phyloP scores from a whole-genome alignment of 1,140 invertebrate species.

The Pseudomyrmex concolor region DNA sequence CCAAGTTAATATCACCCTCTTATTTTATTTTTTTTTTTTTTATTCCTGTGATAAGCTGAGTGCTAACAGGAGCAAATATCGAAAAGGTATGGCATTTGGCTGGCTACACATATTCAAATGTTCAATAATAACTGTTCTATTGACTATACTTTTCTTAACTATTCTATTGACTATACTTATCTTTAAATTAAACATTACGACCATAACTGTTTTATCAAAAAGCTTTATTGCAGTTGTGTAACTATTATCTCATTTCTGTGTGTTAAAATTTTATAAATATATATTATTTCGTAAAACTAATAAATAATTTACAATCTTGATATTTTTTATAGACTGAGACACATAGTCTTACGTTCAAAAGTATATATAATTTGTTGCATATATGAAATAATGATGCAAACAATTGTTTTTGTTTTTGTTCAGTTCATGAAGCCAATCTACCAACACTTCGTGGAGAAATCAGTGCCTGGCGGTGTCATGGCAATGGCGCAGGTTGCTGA shows the following conservation, averaged over 20 bases:
- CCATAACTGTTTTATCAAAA: neutral
- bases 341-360: neutral
- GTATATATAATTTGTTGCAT: constrained; percentile 4
- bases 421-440: constrained; percentile 93
- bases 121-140: constrained; percentile 29
- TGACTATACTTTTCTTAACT: neutral
- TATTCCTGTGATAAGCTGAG: constrained; percentile 77
- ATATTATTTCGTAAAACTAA: neutral
- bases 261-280: neutral
- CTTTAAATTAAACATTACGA: constrained; percentile 22
- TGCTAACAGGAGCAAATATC: constrained; percentile 79
- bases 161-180: constrained; percentile 7
- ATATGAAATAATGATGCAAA: constrained; percentile 27
- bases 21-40: constrained; percentile 43
- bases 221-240: constrained; percentile 9
- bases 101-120: constrained; percentile 49
- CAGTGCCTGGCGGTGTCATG: constrained; percentile 87
- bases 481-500: constrained; percentile 90
- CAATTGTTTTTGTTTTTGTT: constrained; percentile 76
- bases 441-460: constrained; percentile 90
- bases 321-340: neutral
- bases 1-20: constrained; percentile 50
- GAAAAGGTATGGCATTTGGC: constrained; percentile 76
- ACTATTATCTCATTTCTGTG: constrained; percentile 17
- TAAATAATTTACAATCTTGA: neutral